Conservation (phyloP, 2,888 invertebrate genomes). For the Drosophila dives region DNA sequence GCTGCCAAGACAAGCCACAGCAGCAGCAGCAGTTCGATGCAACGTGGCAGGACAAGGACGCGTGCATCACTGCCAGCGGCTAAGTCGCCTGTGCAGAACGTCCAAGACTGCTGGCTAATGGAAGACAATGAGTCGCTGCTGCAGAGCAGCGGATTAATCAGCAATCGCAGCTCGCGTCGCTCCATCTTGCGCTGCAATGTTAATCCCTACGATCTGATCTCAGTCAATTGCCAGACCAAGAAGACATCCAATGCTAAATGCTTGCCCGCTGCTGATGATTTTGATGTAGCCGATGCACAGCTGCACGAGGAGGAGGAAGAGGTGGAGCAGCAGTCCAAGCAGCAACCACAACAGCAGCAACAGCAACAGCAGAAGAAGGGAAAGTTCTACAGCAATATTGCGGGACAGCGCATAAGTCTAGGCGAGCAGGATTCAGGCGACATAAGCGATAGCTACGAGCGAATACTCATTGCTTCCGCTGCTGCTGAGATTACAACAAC, state of each 20-base stretch:
- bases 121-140: constrained; percentile 75
- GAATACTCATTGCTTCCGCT: constrained; percentile 67
- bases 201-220: constrained; percentile 93
- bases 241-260: constrained; percentile 40
- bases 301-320: constrained; percentile 75
- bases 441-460: constrained; percentile 85
- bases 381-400: constrained; percentile 86
- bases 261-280: constrained; percentile 85
- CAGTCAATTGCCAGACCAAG: constrained; percentile 84
- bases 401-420: constrained; percentile 89
- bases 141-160: constrained; percentile 55
- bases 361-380: constrained; percentile 38
- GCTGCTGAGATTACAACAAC: not conserved
- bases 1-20: constrained; percentile 9
- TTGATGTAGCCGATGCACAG: constrained; percentile 83
- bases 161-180: constrained; percentile 84
- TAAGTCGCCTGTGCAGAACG: constrained; percentile 4
- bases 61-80: constrained; percentile 83
- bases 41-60: constrained; percentile 86
- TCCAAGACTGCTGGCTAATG: constrained; percentile 79
- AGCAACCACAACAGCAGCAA: constrained; percentile 16
- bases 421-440: constrained; percentile 81
- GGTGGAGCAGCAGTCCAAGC: constrained; percentile 17
- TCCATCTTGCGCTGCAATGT: constrained; percentile 94
- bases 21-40: constrained; percentile 84